Evolutionary conservation across 1,140 invertebrate genomes (phyloP).

Genomic region (Dinoponera quadriceps): DNA sequence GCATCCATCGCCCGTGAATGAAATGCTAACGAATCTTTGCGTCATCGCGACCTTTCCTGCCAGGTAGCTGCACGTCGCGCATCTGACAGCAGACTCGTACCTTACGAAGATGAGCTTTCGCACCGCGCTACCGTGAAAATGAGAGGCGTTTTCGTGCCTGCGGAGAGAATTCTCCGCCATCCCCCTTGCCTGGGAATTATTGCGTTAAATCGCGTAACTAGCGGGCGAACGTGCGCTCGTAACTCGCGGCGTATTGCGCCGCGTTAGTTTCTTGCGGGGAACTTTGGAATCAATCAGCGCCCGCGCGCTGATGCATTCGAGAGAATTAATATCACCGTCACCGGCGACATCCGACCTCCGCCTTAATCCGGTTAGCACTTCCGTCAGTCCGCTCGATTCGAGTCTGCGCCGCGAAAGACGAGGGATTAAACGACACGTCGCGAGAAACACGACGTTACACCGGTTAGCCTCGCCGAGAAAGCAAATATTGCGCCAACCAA

Average conservation of each 20-base stretch:
- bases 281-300: constrained; percentile 75
- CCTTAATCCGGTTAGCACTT: constrained; percentile 69
- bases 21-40: constrained; percentile 74
- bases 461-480: neutral
- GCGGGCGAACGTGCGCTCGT: constrained; percentile 73
- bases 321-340: constrained; percentile 75
- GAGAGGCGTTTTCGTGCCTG: constrained; percentile 70
- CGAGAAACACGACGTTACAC: constrained; percentile 14
- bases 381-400: constrained; percentile 53
- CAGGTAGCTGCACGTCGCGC: constrained; percentile 66
- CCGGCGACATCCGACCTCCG: constrained; percentile 70
- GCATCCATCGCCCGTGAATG: constrained; percentile 58
- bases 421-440: constrained; percentile 33
- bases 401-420: constrained; percentile 43
- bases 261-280: constrained; percentile 72
- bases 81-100: constrained; percentile 65
- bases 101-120: constrained; percentile 58
- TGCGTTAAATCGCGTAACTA: constrained; percentile 74
- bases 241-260: constrained; percentile 71
- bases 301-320: constrained; percentile 73
- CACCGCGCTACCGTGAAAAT: constrained; percentile 62
- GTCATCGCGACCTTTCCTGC: constrained; percentile 63
- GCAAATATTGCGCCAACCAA: neutral
- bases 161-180: constrained; percentile 40
- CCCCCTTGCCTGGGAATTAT: constrained; percentile 67